Evolutionary conservation across 2,888 invertebrate genomes (phyloP).

Genomic region (Pristionchus entomophagus): DNA sequence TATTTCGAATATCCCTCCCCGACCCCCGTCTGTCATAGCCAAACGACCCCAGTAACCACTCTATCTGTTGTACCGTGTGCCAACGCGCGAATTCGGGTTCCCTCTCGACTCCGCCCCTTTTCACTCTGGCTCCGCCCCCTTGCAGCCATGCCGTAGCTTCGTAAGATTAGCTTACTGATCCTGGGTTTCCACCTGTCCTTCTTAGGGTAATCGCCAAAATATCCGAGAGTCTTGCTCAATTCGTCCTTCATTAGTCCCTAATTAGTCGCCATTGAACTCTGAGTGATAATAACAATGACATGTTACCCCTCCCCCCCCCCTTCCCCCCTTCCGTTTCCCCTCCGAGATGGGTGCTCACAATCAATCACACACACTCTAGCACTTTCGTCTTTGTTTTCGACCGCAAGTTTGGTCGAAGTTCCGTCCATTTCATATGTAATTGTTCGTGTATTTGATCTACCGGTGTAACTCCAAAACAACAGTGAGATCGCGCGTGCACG

Average conservation of each 20-base stretch:
- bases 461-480: slow-evolving; percentile 28
- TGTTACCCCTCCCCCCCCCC: neutral
- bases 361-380: neutral
- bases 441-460: slow-evolving; percentile 13
- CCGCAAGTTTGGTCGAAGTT: neutral
- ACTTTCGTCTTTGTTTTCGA: slow-evolving; percentile 18
- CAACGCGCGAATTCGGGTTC: neutral
- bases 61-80: neutral
- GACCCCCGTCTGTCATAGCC: neutral
- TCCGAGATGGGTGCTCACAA: slow-evolving; percentile 27
- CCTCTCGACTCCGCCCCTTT: neutral
- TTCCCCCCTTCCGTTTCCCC: neutral
- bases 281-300: slow-evolving; percentile 39
- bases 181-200: slow-evolving; percentile 15
- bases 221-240: slow-evolving; percentile 34
- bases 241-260: neutral
- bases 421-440: slow-evolving; percentile 11
- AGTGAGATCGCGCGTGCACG: neutral
- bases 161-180: neutral
- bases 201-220: slow-evolving; percentile 16
- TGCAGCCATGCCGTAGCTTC: slow-evolving; percentile 27
- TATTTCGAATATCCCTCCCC: neutral
- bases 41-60: neutral
- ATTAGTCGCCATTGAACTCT: slow-evolving; percentile 5
- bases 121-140: neutral